Evolutionary conservation across 2,797 vertebrate genomes (phyloP), one percentile per base, ranked within the genome.

Genomic region (Enteromius unitaeniatus): DNA sequence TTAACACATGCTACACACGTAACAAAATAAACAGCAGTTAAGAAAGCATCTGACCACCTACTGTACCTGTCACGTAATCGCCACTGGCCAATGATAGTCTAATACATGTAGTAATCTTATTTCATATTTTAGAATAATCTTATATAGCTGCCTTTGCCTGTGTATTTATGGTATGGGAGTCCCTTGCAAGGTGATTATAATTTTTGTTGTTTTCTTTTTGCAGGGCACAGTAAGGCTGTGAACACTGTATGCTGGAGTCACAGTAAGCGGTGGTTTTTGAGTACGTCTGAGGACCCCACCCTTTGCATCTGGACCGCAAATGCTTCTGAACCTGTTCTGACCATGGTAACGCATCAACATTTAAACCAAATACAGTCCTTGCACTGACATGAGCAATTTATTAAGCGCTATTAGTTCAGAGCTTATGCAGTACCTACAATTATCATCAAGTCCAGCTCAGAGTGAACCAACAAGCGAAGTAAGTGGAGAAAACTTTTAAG

Each of bases 201-300:
- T 55, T 75, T 55, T 23, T 75, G 21, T 51, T 21, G 45, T 28
- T 53, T 28, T 73, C 73, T 90, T 26, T 85, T 62, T 89, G 72
- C 86, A 98, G 98, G 96, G 75, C 97, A 97, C 10, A 92, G 96
- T 85, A 96, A 95, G 85, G 92, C 95, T 1, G 92, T 98, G 92
- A 95, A 89, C 86, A 91, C 92, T 67, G 89, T 98, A 88, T 93
- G 91, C 86, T 97, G 98, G 97, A 98, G 96, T 90, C 95, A 96
- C 45, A 90, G 93, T 84, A 94, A 92, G 88, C 93, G 91, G 83
- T 95, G 93, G 93, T 93, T 97, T 92, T 83, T 97, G 87, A 97
- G 97, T 70, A 87, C 94, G 0, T 95, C 97, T 85, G 94, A 95
- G 86, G 96, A 99, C 87, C 91, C 86, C 88, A 95, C 94, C 1